Evolutionary conservation across 1,140 invertebrate species (phyloP).

Genomic region (Andricus grossulariae): DNA sequence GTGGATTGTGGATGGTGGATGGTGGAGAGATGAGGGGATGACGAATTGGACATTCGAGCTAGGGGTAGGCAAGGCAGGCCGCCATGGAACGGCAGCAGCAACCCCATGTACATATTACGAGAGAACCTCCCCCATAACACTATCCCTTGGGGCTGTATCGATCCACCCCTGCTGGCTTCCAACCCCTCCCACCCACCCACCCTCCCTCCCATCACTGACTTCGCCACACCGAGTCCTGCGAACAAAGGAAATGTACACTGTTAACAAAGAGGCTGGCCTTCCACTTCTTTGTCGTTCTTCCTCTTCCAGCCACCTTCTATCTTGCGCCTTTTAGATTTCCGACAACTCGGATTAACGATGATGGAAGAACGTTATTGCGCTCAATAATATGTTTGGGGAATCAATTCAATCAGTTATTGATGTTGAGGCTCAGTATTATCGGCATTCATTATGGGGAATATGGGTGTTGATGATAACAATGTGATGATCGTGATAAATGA

Average conservation of each 20-base stretch:
- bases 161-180: constrained; percentile 56
- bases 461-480: too few species aligned
- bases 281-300: constrained; percentile 43
- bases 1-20: constrained; percentile 46
- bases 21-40: constrained; percentile 49
- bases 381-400: background rate
- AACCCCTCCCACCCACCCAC: background rate
- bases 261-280: constrained; percentile 38
- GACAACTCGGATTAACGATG: constrained; percentile 14
- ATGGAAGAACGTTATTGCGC: background rate
- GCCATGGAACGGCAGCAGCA: constrained; percentile 42
- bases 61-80: constrained; percentile 36
- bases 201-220: constrained; percentile 39
- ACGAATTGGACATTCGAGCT: constrained; percentile 48
- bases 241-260: constrained; percentile 50
- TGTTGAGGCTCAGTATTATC: background rate
- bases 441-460: background rate
- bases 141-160: constrained; percentile 62
- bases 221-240: constrained; percentile 46
- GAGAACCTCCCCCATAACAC: constrained; percentile 61
- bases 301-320: background rate
- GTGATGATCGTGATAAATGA: too few species aligned
- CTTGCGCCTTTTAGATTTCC: constrained; percentile 19
- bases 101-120: constrained; percentile 57
- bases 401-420: constrained; percentile 2